A percentile compares a stretch with the other conserved stretches of the same genome.
Evolutionary conservation across 2,888 invertebrate species (phyloP).

Genomic region (Harmothoe impar): DNA sequence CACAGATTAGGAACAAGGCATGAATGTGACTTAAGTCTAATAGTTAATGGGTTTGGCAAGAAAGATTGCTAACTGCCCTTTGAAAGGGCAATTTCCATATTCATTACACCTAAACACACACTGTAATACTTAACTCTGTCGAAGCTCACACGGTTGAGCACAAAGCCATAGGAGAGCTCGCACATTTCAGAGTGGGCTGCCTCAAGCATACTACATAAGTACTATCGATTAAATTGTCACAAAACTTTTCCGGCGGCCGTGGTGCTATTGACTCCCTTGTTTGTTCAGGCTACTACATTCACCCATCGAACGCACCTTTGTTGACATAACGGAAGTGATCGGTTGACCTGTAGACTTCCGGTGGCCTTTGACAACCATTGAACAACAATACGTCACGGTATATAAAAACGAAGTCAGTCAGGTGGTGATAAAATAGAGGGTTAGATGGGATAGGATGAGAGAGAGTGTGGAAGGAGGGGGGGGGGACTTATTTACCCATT

Average conservation of each 20-base stretch:
- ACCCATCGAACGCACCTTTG: neutral
- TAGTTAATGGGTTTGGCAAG: too few relatives aligned
- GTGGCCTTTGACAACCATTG: neutral
- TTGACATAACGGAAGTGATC: constrained; percentile 42
- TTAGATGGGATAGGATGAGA: constrained; percentile 2
- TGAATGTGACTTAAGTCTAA: too few relatives aligned
- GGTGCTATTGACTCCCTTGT: neutral
- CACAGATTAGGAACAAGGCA: too few relatives aligned
- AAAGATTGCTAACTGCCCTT: too few relatives aligned
- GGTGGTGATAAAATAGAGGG: neutral
- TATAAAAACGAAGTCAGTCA: neutral
- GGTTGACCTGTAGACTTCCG: constrained; percentile 36
- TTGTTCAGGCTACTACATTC: neutral
- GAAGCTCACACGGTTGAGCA: neutral
- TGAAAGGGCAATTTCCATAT: too few relatives aligned
- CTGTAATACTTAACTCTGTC: neutral
- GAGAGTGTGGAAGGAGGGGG: neutral
- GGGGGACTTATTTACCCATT: neutral
- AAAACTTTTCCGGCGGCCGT: neutral
- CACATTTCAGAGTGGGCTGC: neutral
- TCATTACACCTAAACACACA: too few relatives aligned
- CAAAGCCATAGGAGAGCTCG: neutral
- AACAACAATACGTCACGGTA: neutral
- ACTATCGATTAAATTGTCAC: constrained; percentile 34
- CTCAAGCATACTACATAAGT: neutral